Base-by-base conservation (phyloP, 2,888 invertebrate genomes). In the Proisotoma minuta region DNA sequence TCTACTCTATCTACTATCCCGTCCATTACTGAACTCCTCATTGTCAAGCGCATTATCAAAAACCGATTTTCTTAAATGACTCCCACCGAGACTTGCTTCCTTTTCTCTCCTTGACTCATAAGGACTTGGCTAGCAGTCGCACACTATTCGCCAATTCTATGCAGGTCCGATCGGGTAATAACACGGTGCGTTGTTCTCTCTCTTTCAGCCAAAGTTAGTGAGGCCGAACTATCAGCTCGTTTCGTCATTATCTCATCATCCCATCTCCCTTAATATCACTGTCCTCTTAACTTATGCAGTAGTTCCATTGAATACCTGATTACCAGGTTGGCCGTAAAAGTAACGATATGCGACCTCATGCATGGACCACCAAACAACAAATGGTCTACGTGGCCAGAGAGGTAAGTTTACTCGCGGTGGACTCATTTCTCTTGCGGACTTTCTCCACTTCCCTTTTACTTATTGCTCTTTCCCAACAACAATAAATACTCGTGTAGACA, bases 31-130 rank as follows among this genome's bases (percentile, higher is more conserved):
- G 61, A 63, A 61, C 63, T 65, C 68, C 63, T 62, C 63, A 68
- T 68, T 68, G 68, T 65, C 63, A 65, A 65, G 62, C 62, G 66
- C 65, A 68, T 68, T 68, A 68, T 68, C 68, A 62, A 66, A 68
- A 63, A 68, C 63, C 65, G 65, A 65, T 68, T 68, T 68, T 68
- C 65, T 68, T 68, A 68, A 68, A 68, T 68, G 65, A 68, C 65
- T 62, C 68, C 68, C 68, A 49, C 50, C 28, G 68, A 68, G 68
- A 65, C 62, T 68, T 60, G 10, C 39, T 1, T 15, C 28, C 48
- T 26, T 49, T 61, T 28, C 43, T 43, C 43, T 34, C 8, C 15
- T n/a, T n/a, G n/a, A n/a, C n/a, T n/a, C n/a, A n/a, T n/a, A n/a
- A n/a, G n/a, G n/a, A n/a, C n/a, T n/a, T n/a, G n/a, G n/a, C n/a